Base-by-base conservation (phyloP, 2,888 invertebrate genomes). In the Euclidia mi region DNA sequence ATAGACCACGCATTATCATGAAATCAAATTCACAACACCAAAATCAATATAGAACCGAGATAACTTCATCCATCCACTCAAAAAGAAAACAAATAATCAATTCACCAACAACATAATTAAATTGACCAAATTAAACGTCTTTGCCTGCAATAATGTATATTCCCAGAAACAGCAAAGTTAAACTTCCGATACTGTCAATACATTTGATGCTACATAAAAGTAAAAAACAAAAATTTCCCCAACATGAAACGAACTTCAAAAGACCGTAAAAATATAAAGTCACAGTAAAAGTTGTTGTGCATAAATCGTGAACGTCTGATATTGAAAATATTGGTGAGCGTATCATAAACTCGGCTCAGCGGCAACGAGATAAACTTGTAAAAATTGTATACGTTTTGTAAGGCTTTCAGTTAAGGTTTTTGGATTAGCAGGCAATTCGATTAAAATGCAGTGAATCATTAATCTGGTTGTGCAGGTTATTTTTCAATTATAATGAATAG, bases 301-400 rank as follows among this genome's bases (percentile, higher is more conserved):
- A 78, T 78, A 78, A 75, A 78, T 79, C 69, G 61, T 15, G 52
- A 65, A 58, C 62, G 75, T 65, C 65, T 60, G 72, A 75, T 80
- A 80, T 76, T 78, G 72, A 73, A 79, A 76, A 71, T 73, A 79
- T 80, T 61, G 72, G 65, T 49, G 53, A 53, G 62, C 58, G 59
- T 57, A 69, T 77, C 74, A 71, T 77, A 78, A 79, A 77, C 58
- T 66, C 57, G 17, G 48, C 49, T 71, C 68, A 65, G 28, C 49
- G 52, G 38, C 25, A 44, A 45, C 25, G 51, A 62, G 66, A 71
- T 72, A 69, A 70, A 74, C 76, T 77, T 74, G 56, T 65, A 58
- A 68, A 77, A 65, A 49, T 76, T 69, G 45, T 65, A 52, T 62
- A 52, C 38, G 32, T 46, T 56, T 55, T 56, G 47, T 58, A 50